phyloP scores from a whole-genome alignment of 2,797 vertebrate genomes.

The Sebastes nivosus region DNA sequence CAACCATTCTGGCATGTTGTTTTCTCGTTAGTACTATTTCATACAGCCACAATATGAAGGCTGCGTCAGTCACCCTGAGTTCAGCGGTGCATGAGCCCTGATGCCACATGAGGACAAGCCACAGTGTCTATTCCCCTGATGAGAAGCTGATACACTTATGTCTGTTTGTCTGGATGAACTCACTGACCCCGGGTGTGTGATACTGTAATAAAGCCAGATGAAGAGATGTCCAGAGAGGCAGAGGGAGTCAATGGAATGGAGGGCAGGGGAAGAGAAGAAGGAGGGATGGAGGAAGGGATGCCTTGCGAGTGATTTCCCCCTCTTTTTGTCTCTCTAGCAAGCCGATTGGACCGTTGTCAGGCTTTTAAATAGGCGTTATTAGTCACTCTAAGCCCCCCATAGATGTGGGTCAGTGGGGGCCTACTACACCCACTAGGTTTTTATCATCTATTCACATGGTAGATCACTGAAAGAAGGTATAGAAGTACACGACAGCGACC shows the following conservation, averaged over 20 bases:
- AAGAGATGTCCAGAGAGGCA: constrained; percentile 29
- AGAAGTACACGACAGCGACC: too few species aligned
- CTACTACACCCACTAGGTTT: too few species aligned
- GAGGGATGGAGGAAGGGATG: background rate
- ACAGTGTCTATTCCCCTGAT: constrained; percentile 36
- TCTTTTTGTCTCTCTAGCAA: background rate
- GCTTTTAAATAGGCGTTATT: too few species aligned
- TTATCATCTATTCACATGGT: too few species aligned
- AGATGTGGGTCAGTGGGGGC: too few species aligned
- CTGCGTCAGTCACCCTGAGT: constrained; percentile 29
- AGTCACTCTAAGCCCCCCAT: too few species aligned
- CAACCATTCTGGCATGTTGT: constrained; percentile 3
- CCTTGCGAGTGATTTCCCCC: constrained; percentile 1
- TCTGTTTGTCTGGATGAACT: constrained; percentile 36
- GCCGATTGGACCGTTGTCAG: too few species aligned
- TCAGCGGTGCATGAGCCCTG: constrained; percentile 19
- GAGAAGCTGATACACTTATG: constrained; percentile 32
- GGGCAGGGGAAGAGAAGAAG: background rate
- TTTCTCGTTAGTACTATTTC: constrained; percentile 29
- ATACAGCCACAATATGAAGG: constrained; percentile 24
- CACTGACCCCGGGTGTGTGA: constrained; percentile 35
- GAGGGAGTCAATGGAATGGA: background rate
- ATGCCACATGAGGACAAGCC: constrained; percentile 29
- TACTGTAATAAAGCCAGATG: constrained; percentile 35
- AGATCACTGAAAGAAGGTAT: too few species aligned